These are phyloP conservation scores for Dioctria rufipes DNA, from an alignment of 2,888 invertebrate genomes.

Conservation along the genomic window DNA sequence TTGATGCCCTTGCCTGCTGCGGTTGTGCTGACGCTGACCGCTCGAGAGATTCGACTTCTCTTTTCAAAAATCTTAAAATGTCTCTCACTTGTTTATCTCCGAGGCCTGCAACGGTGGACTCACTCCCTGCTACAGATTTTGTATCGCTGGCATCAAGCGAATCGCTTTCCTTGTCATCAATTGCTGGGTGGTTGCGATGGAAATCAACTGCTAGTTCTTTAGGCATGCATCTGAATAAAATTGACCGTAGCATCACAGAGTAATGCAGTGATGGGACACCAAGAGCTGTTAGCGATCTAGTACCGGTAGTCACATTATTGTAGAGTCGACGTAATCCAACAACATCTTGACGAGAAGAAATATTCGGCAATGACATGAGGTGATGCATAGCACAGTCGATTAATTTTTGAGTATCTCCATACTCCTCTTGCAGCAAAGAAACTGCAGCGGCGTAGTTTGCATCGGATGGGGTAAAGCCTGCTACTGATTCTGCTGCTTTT, in stretches of 20 bases:
- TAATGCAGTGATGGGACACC: neutral
- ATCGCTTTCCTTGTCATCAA: neutral
- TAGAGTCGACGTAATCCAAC: no score
- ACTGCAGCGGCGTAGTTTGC: no score
- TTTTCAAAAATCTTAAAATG: neutral
- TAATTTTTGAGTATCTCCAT: no score
- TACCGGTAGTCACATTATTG: neutral
- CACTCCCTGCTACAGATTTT: neutral
- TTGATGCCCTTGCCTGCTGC: no score
- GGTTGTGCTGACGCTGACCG: neutral
- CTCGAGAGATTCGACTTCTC: constrained; percentile 23
- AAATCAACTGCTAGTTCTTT: neutral
- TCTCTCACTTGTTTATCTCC: neutral
- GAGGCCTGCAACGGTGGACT: neutral
- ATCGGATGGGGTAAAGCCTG: no score
- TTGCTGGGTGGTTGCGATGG: neutral
- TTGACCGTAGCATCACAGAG: neutral
- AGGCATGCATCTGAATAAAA: constrained; percentile 9
- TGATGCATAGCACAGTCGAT: no score
- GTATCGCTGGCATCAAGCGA: neutral
- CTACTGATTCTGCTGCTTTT: no score
- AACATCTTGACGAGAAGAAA: no score
- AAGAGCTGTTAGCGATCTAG: constrained; percentile 1
- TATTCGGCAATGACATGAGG: no score
- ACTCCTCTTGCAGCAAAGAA: no score